A percentile compares a stretch with the other conserved stretches of the same genome.
Evolutionary conservation across 2,888 invertebrate species (phyloP).

Genomic region (Biston betularia): DNA sequence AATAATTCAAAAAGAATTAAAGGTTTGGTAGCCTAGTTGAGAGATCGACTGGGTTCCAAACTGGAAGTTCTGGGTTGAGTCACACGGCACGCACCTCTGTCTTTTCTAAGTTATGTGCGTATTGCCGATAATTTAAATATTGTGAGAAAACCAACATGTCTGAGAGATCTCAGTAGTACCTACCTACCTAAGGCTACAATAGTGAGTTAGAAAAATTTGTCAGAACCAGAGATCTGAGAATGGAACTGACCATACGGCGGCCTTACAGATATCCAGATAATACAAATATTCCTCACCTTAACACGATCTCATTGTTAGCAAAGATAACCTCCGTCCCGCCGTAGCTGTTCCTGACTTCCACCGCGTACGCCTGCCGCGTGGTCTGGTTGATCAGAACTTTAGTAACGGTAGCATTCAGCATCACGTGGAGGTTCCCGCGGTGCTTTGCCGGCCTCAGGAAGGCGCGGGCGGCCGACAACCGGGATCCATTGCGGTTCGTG

Average conservation of each 20-base stretch:
- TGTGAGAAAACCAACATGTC: too few species aligned
- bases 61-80: too few species aligned
- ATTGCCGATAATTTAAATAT: too few species aligned
- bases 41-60: too few species aligned
- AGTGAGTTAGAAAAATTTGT: too few species aligned
- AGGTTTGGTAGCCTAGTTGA: too few species aligned
- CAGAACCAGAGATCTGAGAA: too few species aligned
- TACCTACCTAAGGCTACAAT: too few species aligned
- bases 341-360: conserved; percentile 88
- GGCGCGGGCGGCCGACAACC: conserved; percentile 93
- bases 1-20: neutral
- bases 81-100: too few species aligned
- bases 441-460: conserved; percentile 92
- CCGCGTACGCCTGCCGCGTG: conserved; percentile 91
- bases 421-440: conserved; percentile 92
- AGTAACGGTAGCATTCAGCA: conserved; percentile 93
- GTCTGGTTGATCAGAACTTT: conserved; percentile 91
- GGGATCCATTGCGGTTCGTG: conserved; percentile 93
- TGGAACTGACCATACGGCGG: neutral
- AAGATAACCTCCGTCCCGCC: conserved; percentile 86
- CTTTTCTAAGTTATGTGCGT: too few species aligned
- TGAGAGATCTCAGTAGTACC: too few species aligned
- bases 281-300: conserved; percentile 72
- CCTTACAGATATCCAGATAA: neutral
- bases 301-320: conserved; percentile 89